Evolutionary conservation across 2,797 vertebrate genomes (phyloP), one percentile per base, ranked within the genome.

Genomic region (Lerista edwardsae): DNA sequence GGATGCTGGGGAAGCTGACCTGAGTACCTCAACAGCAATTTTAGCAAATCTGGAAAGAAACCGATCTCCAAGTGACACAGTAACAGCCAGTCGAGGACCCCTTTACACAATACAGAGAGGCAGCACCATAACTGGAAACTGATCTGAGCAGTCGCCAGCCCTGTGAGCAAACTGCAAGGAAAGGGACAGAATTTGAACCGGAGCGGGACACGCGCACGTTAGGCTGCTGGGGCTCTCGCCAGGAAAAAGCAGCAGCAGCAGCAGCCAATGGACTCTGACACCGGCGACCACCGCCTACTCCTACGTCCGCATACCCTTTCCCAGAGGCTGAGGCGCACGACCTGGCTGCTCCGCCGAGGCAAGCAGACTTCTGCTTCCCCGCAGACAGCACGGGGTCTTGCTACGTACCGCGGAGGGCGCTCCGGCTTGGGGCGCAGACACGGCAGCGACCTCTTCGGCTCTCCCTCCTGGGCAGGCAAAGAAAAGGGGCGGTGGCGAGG

Each of bases 281-380:
- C 31, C 4, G 36, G 21, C 59, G 23, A 2, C 64, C 51, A 21
- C 3, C 5, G 14, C 41, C 25, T 8, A 7, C 65, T 15, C 41
- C 10, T 11, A 2, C 12, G 2, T 2, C 3, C 23, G 2, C 36
- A 7, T 23, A 1, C 9, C 15, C 29, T 29, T 34, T 23, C 41
- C 34, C 15, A 1, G 19, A 12, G 23, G 15, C 14, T n/a, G 36
- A 41, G 19, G 25, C 0, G 23, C 11, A 11, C 17, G 17, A 47
- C 44, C 41, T 34, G 29, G 29, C n/a, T 14, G 12, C 29, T 36
- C 6, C 47, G 17, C 5, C 6, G 47, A 69, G 17, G 12, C 41
- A 3, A 59, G 61, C 61, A 17, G 21, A 4, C 21, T 29, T 21
- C 3, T 21, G 55, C 57, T 4, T 17, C 17, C 17, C 17, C 6